These are phyloP conservation scores for Blastomussa wellsi DNA, from an alignment of 92 coral and sea anemone genomes.

Conservation along the genomic window DNA sequence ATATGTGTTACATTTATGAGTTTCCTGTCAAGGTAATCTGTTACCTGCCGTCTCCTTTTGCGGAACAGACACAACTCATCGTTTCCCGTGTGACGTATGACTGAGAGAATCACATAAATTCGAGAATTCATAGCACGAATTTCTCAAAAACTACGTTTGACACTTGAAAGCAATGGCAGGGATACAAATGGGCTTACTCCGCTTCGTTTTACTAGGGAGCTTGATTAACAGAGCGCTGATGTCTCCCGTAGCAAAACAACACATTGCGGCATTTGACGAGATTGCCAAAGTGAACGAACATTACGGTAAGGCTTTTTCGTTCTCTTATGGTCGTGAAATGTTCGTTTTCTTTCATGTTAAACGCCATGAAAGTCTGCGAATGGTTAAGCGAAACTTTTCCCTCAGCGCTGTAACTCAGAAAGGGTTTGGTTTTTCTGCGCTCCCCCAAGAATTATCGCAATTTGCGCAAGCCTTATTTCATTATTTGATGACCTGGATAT, in stretches of 20 bases:
- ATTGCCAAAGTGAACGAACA: conserved; percentile 57
- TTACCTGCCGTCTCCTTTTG: conserved; percentile 36
- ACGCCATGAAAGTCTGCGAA: neutral
- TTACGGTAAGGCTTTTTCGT: conserved; percentile 55
- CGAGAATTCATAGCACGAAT: conserved; percentile 33
- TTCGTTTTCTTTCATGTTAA: neutral
- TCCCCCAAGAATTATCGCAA: neutral
- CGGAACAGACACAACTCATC: conserved; percentile 19
- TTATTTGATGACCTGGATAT: neutral
- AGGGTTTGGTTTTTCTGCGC: neutral
- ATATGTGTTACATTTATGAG: conserved; percentile 24
- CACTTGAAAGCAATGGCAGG: conserved; percentile 16
- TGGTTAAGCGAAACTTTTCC: neutral
- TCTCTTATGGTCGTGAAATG: neutral
- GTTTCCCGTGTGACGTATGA: conserved; percentile 52
- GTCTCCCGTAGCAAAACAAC: conserved; percentile 27
- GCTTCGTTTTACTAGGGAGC: conserved; percentile 18
- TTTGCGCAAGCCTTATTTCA: neutral
- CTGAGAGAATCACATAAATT: conserved; percentile 15
- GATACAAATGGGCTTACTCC: neutral
- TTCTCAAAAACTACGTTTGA: conserved; percentile 3
- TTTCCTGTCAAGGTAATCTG: conserved; percentile 32
- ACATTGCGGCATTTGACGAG: conserved; percentile 64
- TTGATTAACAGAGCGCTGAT: conserved; percentile 15
- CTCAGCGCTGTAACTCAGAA: neutral